Conservation (phyloP, 2,113 vertebrate species). For the Apodemus speciosus region DNA sequence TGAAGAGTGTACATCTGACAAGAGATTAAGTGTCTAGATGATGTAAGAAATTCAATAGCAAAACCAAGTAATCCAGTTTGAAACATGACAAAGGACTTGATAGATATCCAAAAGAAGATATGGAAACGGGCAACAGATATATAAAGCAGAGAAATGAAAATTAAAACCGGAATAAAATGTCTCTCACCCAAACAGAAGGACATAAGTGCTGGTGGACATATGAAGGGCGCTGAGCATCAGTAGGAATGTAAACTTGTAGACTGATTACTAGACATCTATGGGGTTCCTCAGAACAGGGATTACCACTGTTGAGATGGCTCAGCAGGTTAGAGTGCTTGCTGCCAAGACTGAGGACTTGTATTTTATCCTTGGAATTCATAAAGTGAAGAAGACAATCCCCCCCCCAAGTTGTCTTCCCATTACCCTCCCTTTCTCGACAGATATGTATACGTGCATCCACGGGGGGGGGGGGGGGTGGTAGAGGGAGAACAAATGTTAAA, state of each 20-base stretch:
- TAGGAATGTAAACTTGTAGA: neutral
- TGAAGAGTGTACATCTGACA: neutral
- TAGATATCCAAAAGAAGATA: neutral
- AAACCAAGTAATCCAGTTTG: neutral
- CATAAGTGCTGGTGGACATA: neutral
- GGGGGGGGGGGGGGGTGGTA: rapidly evolving
- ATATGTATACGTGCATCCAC: no score
- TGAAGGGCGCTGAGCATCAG: neutral
- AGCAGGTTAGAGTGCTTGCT: neutral
- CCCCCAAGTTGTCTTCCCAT: no score
- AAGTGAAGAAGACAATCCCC: neutral
- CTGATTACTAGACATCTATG: neutral
- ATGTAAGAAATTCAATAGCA: neutral
- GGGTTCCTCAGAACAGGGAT: neutral
- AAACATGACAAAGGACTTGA: neutral
- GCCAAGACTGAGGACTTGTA: neutral
- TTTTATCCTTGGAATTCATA: neutral
- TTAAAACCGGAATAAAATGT: neutral
- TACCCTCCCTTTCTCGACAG: rapidly evolving
- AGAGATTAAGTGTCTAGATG: neutral
- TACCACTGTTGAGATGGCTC: neutral
- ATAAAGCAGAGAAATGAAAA: neutral
- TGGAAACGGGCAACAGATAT: neutral
- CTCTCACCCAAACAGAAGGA: neutral
- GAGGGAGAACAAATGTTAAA: neutral